Evolutionary conservation across 1,140 invertebrate species (phyloP).

Genomic region (Solenopsis invicta): DNA sequence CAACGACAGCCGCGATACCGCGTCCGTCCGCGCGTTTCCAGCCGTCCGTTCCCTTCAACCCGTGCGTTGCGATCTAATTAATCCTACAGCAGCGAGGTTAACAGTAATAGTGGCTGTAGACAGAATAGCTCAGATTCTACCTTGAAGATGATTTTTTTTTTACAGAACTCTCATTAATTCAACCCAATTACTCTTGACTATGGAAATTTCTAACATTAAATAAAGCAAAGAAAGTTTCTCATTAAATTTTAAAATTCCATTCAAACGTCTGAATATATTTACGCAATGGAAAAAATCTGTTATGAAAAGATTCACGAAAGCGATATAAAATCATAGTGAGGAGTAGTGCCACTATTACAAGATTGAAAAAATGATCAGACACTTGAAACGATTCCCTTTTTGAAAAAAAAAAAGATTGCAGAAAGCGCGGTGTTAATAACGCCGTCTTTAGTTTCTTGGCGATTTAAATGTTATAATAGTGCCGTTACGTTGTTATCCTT

Average conservation of each 20-base stretch:
- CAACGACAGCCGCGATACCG: conserved; percentile 75
- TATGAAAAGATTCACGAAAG: not conserved
- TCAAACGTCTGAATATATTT: not conserved
- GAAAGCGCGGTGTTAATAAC: not conserved
- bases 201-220: not conserved
- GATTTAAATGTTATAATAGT: not conserved
- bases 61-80: conserved; percentile 23
- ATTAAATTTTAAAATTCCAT: not conserved
- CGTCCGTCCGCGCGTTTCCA: conserved; percentile 37
- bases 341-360: not conserved
- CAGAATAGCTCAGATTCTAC: not conserved
- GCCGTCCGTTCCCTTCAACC: conserved; percentile 47
- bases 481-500: not conserved
- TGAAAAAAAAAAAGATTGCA: not conserved
- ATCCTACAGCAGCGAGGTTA: not conserved
- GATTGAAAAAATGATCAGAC: not conserved
- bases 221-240: not conserved
- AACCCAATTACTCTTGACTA: not conserved
- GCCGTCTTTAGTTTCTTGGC: not conserved
- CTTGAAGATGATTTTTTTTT: not conserved
- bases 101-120: not conserved
- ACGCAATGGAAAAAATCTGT: not conserved
- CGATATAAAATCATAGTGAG: not conserved
- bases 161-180: not conserved
- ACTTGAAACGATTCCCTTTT: not conserved